A percentile compares a stretch with the other conserved stretches of the same genome.
These are phyloP conservation scores for Ondatra zibethicus DNA, from an alignment of 2,113 vertebrate genomes.

Conservation along the genomic window DNA sequence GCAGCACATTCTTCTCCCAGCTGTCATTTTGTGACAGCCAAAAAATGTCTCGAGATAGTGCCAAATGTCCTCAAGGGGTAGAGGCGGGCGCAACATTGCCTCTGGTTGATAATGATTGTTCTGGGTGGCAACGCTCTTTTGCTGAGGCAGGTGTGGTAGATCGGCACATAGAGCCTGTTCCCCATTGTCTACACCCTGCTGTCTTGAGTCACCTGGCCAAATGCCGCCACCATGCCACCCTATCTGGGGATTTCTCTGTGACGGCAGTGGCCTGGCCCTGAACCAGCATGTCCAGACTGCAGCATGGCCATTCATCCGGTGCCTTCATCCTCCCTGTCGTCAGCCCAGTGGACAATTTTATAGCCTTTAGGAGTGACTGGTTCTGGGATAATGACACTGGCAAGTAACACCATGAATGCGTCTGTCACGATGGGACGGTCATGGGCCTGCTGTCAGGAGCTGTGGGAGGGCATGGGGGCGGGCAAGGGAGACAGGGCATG, in stretches of 20 bases:
- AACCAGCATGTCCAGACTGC: fast-evolving
- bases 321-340: neutral
- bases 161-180: neutral
- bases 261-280: neutral
- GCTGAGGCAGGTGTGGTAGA: neutral
- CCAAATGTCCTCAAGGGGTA: neutral
- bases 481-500: no score
- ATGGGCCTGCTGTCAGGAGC: neutral
- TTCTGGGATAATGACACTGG: neutral
- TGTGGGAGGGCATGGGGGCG: neutral
- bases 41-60: neutral
- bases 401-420: neutral
- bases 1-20: neutral
- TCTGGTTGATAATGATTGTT: neutral
- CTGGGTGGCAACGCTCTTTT: neutral
- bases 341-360: neutral
- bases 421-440: fast-evolving
- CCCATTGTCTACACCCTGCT: neutral
- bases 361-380: neutral
- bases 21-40: neutral
- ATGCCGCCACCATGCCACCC: neutral
- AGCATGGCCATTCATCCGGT: neutral
- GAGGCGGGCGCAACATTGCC: neutral
- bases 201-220: neutral
- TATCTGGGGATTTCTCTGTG: neutral